Evolutionary conservation across 2,888 invertebrate species (phyloP).

Genomic region (Xanthorhoe spadicearia): DNA sequence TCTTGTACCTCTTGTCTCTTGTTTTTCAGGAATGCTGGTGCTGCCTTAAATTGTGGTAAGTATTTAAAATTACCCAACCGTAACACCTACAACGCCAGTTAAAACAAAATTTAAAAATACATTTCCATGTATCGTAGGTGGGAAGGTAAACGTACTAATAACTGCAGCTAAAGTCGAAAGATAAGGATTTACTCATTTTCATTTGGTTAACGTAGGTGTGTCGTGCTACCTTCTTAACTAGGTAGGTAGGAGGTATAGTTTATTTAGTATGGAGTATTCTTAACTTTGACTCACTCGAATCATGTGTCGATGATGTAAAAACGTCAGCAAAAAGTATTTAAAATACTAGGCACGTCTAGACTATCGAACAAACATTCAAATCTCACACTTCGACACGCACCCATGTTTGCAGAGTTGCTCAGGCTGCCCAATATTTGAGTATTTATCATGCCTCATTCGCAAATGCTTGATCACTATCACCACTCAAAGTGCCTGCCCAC

Average conservation of each 20-base stretch:
- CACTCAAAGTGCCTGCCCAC: background rate
- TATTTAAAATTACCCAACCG: slow-evolving; percentile 7
- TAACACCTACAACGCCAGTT: slow-evolving; percentile 29
- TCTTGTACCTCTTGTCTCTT: too few species aligned
- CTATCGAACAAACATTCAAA: slow-evolving; percentile 13
- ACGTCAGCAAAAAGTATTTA: background rate
- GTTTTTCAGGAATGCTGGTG: too few species aligned
- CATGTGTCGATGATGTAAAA: background rate
- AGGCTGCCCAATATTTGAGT: slow-evolving; percentile 36
- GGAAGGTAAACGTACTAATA: slow-evolving; percentile 38
- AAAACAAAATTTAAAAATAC: slow-evolving; percentile 25
- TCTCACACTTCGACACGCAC: slow-evolving; percentile 19
- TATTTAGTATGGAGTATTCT: too few species aligned
- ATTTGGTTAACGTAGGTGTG: slow-evolving; percentile 1
- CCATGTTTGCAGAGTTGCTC: slow-evolving; percentile 34
- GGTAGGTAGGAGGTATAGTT: background rate
- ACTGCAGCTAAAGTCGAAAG: slow-evolving; percentile 32
- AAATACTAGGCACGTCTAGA: slow-evolving; percentile 17
- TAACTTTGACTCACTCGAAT: background rate
- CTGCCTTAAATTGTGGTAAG: background rate
- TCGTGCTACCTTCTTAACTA: background rate
- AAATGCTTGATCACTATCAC: slow-evolving; percentile 25
- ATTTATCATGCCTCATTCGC: slow-evolving; percentile 32
- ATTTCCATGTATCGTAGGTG: slow-evolving; percentile 37
- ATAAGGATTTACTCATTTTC: slow-evolving; percentile 24